Percentiles rank a stretch among this genome's conserved stretches.
Conservation (phyloP, 2,888 invertebrate species). For the Oscheius onirici region DNA sequence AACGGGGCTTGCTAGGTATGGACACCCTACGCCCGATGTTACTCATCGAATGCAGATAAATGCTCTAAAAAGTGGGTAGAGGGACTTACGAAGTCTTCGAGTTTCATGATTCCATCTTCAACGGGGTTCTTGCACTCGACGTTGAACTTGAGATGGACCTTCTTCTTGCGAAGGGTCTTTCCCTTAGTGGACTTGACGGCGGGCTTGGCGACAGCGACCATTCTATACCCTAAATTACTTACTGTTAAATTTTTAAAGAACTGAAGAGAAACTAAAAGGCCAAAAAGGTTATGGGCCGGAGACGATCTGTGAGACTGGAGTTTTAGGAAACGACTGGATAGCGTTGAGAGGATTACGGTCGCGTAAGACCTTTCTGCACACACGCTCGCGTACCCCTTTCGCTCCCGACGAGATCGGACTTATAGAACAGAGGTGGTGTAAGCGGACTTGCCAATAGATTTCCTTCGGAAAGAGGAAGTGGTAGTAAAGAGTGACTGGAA, state of each 20-base stretch:
- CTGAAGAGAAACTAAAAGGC: neutral
- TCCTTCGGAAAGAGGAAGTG: conserved; percentile 36
- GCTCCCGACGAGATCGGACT: too few species aligned
- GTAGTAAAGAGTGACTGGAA: conserved; percentile 36
- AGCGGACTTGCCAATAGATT: conserved; percentile 8
- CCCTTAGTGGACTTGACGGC: conserved; percentile 45
- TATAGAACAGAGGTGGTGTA: too few species aligned
- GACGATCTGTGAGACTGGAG: neutral
- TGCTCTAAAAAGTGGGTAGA: neutral
- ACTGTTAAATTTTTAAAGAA: neutral
- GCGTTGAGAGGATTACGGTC: conserved; percentile 1
- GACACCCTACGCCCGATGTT: conserved; percentile 57
- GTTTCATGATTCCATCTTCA: conserved; percentile 98
- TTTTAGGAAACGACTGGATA: conserved; percentile 6
- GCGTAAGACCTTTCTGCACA: neutral
- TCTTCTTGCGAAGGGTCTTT: conserved; percentile 83
- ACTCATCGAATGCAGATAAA: too few species aligned
- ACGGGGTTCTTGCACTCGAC: conserved; percentile 99
- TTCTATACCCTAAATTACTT: conserved; percentile 13
- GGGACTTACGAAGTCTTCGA: conserved; percentile 89
- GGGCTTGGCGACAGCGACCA: conserved; percentile 20
- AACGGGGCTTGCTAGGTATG: conserved; percentile 65
- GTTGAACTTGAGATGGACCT: conserved; percentile 87
- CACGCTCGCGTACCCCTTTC: neutral
- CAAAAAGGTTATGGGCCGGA: neutral